phyloP scores from a whole-genome alignment of 2,113 vertebrate species.

The Barbus barbus region DNA sequence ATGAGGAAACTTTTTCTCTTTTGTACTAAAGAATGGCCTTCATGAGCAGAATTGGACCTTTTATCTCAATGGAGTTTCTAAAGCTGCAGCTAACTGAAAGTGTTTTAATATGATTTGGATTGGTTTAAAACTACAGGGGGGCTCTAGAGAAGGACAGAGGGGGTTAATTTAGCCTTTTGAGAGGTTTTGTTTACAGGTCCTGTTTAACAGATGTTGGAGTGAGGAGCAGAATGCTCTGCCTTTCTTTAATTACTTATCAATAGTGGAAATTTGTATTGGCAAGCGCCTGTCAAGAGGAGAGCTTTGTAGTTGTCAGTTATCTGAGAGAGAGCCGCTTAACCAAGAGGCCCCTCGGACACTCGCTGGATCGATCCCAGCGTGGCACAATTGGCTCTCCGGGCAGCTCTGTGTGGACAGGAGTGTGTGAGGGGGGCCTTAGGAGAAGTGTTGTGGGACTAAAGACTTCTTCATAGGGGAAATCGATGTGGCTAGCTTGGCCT shows the following conservation, averaged over 20 bases:
- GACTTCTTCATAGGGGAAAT: slow-evolving; percentile 68
- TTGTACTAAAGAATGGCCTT: not conserved
- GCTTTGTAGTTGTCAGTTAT: slow-evolving; percentile 82
- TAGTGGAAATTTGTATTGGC: slow-evolving; percentile 82
- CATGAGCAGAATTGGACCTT: not conserved
- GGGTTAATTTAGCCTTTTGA: slow-evolving; percentile 52
- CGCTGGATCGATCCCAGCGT: slow-evolving; percentile 71
- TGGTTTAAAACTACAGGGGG: slow-evolving; percentile 44
- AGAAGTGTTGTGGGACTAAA: slow-evolving; percentile 62
- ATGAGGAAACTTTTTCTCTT: not conserved
- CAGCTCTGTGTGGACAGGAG: slow-evolving; percentile 57
- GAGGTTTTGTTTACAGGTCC: slow-evolving; percentile 67
- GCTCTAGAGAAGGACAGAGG: slow-evolving; percentile 26
- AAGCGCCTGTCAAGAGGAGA: slow-evolving; percentile 73
- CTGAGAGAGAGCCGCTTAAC: slow-evolving; percentile 63
- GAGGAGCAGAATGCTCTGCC: slow-evolving; percentile 58
- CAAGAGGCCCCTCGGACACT: slow-evolving; percentile 64
- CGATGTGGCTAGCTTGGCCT: slow-evolving; percentile 73
- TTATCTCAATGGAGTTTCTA: slow-evolving; percentile 30
- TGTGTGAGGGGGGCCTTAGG: slow-evolving; percentile 60
- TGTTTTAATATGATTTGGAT: slow-evolving; percentile 52
- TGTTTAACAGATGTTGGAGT: slow-evolving; percentile 79
- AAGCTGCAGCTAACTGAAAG: slow-evolving; percentile 38
- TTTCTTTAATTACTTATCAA: slow-evolving; percentile 80
- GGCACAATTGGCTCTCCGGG: slow-evolving; percentile 68